These are phyloP conservation scores for Limosa lapponica DNA, from an alignment of 2,797 vertebrate species.

Conservation along the genomic window DNA sequence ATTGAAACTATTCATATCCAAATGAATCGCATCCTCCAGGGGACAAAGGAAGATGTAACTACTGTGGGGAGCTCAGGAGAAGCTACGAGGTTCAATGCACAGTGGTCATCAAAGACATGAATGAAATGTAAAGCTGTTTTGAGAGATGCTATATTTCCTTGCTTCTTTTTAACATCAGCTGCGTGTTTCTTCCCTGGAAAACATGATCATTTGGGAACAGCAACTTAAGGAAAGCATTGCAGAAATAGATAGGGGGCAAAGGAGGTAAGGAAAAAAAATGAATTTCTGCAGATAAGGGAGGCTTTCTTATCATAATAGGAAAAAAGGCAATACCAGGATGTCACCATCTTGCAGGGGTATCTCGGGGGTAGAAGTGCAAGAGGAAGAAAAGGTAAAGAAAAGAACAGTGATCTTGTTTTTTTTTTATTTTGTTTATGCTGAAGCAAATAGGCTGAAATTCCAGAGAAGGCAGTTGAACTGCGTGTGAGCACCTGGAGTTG, in stretches of 20 bases:
- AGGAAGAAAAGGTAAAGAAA: neutral
- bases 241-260: neutral
- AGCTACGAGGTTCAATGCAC: neutral
- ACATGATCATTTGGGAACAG: neutral
- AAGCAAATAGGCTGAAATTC: neutral
- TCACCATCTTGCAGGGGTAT: neutral
- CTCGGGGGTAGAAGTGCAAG: neutral
- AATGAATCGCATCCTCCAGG: neutral
- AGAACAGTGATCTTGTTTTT: neutral
- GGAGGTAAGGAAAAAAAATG: neutral
- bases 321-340: neutral
- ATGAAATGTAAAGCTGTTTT: neutral
- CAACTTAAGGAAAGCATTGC: neutral
- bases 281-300: neutral
- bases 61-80: neutral
- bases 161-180: neutral
- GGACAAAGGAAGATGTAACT: neutral
- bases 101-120: neutral
- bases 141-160: neutral
- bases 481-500: neutral
- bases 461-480: neutral
- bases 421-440: neutral
- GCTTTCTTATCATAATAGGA: neutral
- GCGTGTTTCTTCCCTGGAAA: neutral
- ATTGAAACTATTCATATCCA: neutral